A percentile compares a stretch with the other conserved stretches of the same genome.
Evolutionary conservation across 2,113 vertebrate genomes (phyloP).

Genomic region (Anolis carolinensis): DNA sequence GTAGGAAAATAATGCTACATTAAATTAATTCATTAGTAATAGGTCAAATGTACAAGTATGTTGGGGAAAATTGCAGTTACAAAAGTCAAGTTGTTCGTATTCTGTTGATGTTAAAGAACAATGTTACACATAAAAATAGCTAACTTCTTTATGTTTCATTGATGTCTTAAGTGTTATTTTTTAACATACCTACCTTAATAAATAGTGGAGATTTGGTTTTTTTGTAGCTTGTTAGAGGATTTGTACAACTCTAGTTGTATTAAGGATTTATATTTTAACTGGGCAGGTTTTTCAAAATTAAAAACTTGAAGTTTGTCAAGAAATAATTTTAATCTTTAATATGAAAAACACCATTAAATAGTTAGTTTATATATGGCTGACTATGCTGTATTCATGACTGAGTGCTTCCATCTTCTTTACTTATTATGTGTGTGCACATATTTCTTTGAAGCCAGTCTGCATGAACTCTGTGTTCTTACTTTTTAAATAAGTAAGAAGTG

Average conservation of each 20-base stretch:
- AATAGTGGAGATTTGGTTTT: neutral
- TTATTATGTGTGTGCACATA: no score
- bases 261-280: neutral
- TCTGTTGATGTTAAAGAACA: neutral
- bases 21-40: neutral
- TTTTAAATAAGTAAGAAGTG: neutral
- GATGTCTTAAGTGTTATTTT: neutral
- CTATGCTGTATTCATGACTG: neutral
- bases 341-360: neutral
- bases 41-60: no score
- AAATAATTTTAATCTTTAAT: neutral
- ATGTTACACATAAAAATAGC: neutral
- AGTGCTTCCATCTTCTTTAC: neutral
- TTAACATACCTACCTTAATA: neutral
- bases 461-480: neutral
- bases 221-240: neutral
- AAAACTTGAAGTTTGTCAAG: neutral
- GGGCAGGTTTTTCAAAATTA: neutral
- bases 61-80: neutral
- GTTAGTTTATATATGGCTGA: neutral
- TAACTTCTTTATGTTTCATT: neutral
- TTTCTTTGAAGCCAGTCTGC: neutral
- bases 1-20: no score
- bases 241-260: neutral
- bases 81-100: neutral